Evolutionary conservation across 2,797 vertebrate genomes (phyloP).

Genomic region (Halcyon chelicuti): DNA sequence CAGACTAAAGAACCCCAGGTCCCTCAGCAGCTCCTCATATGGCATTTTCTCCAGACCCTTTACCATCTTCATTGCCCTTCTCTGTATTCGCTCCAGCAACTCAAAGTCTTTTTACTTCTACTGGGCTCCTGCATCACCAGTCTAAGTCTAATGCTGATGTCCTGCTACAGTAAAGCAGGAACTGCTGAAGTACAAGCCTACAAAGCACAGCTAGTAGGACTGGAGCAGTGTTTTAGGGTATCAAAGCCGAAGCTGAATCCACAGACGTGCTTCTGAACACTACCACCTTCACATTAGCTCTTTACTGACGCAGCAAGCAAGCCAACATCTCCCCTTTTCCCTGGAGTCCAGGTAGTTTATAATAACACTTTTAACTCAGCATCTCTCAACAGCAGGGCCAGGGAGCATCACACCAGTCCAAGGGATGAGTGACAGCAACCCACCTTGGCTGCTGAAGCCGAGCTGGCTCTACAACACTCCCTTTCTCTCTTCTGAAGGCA

Average conservation of each 20-base stretch:
- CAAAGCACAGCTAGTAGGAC: neutral
- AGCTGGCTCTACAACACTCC: neutral
- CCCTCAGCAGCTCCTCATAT: no score
- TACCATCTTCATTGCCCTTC: no score
- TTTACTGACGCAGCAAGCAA: neutral
- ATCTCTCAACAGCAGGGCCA: neutral
- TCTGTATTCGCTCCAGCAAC: no score
- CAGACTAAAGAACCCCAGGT: no score
- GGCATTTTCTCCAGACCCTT: no score
- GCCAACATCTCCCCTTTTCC: neutral
- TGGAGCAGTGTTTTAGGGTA: neutral
- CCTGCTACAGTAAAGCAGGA: neutral
- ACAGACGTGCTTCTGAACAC: neutral
- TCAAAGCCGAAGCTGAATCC: neutral
- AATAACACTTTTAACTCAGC: neutral
- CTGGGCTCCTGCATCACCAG: neutral
- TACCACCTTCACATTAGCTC: neutral
- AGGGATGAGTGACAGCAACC: neutral
- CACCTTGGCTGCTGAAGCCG: accelerated
- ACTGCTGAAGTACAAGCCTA: neutral
- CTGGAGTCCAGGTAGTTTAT: neutral
- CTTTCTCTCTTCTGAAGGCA: neutral
- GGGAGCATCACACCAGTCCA: accelerated
- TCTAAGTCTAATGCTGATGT: neutral
- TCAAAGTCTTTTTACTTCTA: neutral